A percentile compares a stretch with the other conserved stretches of the same genome.
phyloP scores from a whole-genome alignment of 2,888 invertebrate genomes.

The Cephonodes hylas region DNA sequence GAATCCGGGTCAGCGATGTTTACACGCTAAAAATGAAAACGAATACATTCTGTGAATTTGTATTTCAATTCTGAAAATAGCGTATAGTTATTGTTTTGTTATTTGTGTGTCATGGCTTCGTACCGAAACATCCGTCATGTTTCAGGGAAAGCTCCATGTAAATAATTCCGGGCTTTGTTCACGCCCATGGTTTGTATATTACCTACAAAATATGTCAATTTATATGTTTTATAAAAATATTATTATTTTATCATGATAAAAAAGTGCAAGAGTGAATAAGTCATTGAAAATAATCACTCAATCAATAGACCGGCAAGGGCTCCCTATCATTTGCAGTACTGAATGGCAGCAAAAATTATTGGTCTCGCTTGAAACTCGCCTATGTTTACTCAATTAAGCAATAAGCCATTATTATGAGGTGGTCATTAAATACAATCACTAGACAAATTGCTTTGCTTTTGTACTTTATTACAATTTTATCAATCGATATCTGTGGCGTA shows the following conservation, averaged over 20 bases:
- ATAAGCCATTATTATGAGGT: background rate
- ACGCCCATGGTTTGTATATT: background rate
- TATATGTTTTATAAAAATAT: background rate
- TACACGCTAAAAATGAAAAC: slow-evolving; percentile 18
- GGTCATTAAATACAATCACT: background rate
- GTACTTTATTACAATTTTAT: background rate
- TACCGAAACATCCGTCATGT: background rate
- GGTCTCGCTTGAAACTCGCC: background rate
- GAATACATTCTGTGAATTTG: slow-evolving; percentile 13
- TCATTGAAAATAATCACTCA: background rate
- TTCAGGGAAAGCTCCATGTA: background rate
- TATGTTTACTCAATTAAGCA: background rate
- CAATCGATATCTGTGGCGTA: background rate
- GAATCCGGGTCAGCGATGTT: slow-evolving; percentile 37
- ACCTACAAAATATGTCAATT: background rate
- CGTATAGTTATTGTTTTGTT: slow-evolving; percentile 1
- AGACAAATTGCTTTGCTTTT: background rate
- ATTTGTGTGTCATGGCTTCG: slow-evolving; percentile 4
- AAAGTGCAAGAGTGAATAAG: background rate
- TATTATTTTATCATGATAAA: background rate
- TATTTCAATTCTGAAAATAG: slow-evolving; percentile 8
- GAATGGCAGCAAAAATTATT: background rate
- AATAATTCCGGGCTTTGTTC: background rate
- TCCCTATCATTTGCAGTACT: background rate
- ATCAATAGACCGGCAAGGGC: background rate